Percentiles rank a stretch among this genome's conserved stretches.
Conservation (phyloP, 2,888 invertebrate species). For the Ryuthela nishihirai region DNA sequence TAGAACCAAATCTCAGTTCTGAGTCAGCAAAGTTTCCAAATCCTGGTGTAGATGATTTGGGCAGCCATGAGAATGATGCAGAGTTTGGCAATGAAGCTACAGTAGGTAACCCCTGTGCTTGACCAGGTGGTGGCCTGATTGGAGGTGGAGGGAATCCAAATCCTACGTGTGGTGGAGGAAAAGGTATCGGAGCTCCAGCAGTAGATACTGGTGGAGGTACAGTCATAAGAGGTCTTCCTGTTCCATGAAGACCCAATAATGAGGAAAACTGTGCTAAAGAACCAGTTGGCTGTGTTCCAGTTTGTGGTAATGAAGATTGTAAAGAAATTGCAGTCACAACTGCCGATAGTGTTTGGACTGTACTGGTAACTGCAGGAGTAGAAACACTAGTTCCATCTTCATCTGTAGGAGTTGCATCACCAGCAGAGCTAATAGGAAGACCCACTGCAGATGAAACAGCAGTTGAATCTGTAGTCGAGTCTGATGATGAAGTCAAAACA, state of each 20-base stretch:
- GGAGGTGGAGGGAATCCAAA: slow-evolving; percentile 29
- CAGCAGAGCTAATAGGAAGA: slow-evolving; percentile 8
- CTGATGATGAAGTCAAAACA: slow-evolving; percentile 1
- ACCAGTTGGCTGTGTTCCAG: no score
- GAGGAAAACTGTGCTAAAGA: slow-evolving; percentile 6
- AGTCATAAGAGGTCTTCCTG: slow-evolving; percentile 7
- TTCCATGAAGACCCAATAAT: slow-evolving; percentile 4
- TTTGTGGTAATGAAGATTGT: neutral
- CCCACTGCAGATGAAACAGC: neutral
- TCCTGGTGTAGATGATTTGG: slow-evolving; percentile 1
- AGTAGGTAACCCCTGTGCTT: no score
- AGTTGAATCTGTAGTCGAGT: neutral
- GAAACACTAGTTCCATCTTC: slow-evolving; percentile 35
- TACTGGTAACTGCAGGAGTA: slow-evolving; percentile 6
- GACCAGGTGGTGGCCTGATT: slow-evolving; percentile 17
- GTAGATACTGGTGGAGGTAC: slow-evolving; percentile 19
- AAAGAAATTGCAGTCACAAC: slow-evolving; percentile 3
- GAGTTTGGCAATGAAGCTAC: slow-evolving; percentile 2
- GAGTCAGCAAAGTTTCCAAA: slow-evolving; percentile 10
- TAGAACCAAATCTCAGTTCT: no score
- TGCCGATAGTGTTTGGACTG: neutral
- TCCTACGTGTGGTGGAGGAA: slow-evolving; percentile 18
- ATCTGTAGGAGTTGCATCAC: slow-evolving; percentile 40
- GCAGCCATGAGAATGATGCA: slow-evolving; percentile 17
- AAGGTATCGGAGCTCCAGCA: slow-evolving; percentile 19